Evolutionary conservation across 2,888 invertebrate species (phyloP).

Genomic region (Ochlodes sylvanus): DNA sequence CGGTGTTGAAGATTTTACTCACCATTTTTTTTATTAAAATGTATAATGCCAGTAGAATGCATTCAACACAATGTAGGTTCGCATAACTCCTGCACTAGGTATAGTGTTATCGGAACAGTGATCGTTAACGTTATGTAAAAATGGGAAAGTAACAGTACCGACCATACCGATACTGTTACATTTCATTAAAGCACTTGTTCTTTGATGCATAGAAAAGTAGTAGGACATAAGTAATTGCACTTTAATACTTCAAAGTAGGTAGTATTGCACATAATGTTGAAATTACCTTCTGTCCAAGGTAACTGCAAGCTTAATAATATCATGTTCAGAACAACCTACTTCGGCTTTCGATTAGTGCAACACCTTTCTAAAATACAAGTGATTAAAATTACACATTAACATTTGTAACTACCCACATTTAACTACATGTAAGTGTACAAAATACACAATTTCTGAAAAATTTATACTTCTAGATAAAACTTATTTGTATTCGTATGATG

Average conservation of each 20-base stretch:
- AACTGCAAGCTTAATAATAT: background rate
- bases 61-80: background rate
- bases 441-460: no score
- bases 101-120: slow-evolving; percentile 14
- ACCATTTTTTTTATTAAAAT: background rate
- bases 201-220: slow-evolving; percentile 20
- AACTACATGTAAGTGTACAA: background rate
- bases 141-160: slow-evolving; percentile 34
- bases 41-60: background rate
- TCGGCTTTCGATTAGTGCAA: background rate
- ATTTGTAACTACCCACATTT: background rate
- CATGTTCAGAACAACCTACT: background rate
- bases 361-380: background rate
- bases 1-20: no score
- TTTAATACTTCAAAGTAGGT: background rate
- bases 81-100: background rate
- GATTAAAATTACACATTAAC: background rate
- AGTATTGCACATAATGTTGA: background rate
- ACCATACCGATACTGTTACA: slow-evolving; percentile 26
- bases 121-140: slow-evolving; percentile 35
- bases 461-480: no score
- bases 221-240: background rate
- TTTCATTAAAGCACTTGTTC: slow-evolving; percentile 14
- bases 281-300: background rate
- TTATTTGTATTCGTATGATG: no score